Conservation (phyloP, 2,113 vertebrate species). For the Nibea albiflora region DNA sequence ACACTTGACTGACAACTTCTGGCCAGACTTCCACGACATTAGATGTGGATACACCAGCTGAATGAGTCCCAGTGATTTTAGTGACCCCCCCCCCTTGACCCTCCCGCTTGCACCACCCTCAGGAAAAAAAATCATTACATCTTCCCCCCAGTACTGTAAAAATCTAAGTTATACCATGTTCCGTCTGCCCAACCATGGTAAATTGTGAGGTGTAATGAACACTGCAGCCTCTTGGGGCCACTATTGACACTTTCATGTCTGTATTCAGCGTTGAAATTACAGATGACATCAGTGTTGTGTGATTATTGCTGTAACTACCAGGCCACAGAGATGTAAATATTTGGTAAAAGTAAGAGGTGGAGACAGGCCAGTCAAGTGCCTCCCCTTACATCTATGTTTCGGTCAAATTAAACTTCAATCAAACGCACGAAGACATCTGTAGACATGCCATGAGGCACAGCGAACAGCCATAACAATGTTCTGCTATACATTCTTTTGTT, state of each 20-base stretch:
- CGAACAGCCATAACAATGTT: neutral
- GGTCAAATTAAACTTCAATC: neutral
- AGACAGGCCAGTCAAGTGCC: neutral
- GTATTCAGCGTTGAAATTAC: neutral
- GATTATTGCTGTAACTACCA: too few relatives aligned
- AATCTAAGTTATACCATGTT: neutral
- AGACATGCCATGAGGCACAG: neutral
- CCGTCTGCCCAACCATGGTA: neutral
- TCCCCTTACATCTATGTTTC: neutral
- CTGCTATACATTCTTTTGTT: neutral
- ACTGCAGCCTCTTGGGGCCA: neutral
- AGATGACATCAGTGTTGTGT: neutral
- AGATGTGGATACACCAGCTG: neutral
- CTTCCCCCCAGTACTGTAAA: neutral
- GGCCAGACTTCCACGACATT: neutral
- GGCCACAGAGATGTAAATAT: too few relatives aligned
- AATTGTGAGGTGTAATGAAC: neutral
- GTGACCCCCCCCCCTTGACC: neutral
- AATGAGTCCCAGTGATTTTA: neutral
- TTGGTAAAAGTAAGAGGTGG: neutral
- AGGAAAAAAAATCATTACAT: neutral
- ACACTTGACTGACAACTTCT: neutral
- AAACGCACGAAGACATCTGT: neutral
- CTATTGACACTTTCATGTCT: conserved; percentile 8
- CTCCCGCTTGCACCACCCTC: too few relatives aligned